These are phyloP conservation scores for Ochropleura leucogaster DNA, from an alignment of 2,888 invertebrate genomes.

Conservation along the genomic window DNA sequence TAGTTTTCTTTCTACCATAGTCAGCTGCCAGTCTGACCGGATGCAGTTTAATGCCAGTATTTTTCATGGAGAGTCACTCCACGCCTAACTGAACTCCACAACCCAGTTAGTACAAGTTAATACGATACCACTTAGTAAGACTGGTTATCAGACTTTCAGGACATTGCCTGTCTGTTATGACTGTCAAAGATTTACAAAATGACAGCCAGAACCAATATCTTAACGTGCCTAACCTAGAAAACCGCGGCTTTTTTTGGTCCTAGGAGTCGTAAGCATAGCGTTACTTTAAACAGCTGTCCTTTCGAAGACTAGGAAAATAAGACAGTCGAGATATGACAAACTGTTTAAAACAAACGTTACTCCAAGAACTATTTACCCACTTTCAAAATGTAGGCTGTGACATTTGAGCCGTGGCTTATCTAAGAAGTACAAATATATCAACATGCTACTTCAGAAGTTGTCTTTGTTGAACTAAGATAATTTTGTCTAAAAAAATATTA, in stretches of 20 bases:
- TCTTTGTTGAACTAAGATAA: conserved; percentile 80
- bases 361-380: conserved; percentile 50
- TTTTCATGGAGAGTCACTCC: no score
- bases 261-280: not conserved
- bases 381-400: conserved; percentile 41
- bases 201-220: no score
- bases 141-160: no score
- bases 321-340: conserved; percentile 18
- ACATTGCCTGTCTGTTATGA: no score
- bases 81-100: no score
- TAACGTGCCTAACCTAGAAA: not conserved
- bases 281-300: not conserved
- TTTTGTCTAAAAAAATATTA: conserved; percentile 76
- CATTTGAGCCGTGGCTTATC: conserved; percentile 74
- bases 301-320: not conserved
- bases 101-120: no score
- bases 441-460: conserved; percentile 86
- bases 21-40: no score
- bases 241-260: not conserved
- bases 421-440: conserved; percentile 77
- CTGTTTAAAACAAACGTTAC: conserved; percentile 35
- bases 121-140: no score
- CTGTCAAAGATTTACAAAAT: no score
- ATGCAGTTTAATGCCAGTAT: no score
- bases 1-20: no score